These are phyloP conservation scores for Enteromius thamalakanensis DNA, from an alignment of 2,797 vertebrate species.

Conservation along the genomic window DNA sequence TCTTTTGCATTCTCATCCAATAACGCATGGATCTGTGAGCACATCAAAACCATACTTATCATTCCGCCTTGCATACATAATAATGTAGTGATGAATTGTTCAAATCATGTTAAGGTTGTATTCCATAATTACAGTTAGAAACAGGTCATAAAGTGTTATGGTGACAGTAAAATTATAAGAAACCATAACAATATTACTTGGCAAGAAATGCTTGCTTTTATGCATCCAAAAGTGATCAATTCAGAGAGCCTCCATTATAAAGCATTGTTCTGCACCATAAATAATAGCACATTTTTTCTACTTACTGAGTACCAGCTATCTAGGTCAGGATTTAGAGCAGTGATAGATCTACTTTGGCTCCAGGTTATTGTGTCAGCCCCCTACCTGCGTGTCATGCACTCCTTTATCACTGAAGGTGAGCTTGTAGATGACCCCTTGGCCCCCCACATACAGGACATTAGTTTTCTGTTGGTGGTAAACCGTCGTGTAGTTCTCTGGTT, in stretches of 20 bases:
- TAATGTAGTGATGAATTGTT: not conserved
- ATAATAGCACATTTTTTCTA: slow-evolving; percentile 42
- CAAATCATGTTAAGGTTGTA: not conserved
- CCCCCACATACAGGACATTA: slow-evolving; percentile 79
- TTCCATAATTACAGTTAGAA: not conserved
- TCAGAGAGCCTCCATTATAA: not conserved
- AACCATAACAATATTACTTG: not conserved
- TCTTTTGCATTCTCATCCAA: slow-evolving; percentile 78
- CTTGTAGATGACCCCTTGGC: slow-evolving; percentile 74
- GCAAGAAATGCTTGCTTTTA: slow-evolving; percentile 20
- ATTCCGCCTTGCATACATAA: not conserved
- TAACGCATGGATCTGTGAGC: slow-evolving; percentile 74
- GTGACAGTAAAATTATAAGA: not conserved
- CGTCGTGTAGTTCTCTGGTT: slow-evolving; percentile 78
- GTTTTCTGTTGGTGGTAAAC: slow-evolving; percentile 79
- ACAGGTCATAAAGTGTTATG: not conserved
- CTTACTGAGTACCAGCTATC: slow-evolving; percentile 42
- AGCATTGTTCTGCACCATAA: slow-evolving; percentile 44
- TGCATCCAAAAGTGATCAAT: not conserved
- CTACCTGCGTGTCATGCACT: slow-evolving; percentile 75
- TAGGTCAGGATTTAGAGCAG: slow-evolving; percentile 57
- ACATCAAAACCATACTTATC: slow-evolving; percentile 43
- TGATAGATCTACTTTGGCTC: slow-evolving; percentile 35
- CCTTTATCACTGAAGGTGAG: slow-evolving; percentile 75
- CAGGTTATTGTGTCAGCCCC: slow-evolving; percentile 39